Base-by-base conservation (phyloP, 2,888 invertebrate species). In the Nymphalis polychloros region DNA sequence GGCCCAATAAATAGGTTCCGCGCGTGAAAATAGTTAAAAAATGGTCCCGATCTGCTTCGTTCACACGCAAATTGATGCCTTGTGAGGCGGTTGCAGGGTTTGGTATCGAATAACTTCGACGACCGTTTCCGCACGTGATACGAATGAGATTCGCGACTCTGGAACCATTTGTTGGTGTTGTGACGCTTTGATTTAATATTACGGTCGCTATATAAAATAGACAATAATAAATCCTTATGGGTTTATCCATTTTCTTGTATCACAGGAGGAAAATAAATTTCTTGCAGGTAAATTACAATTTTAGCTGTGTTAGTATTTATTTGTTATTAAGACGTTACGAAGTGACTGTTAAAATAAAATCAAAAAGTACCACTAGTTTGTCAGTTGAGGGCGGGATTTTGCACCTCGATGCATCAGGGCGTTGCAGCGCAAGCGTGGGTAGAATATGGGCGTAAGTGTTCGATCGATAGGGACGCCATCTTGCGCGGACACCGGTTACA, bases 391-490 rank as follows among this genome's bases (percentile, higher is more conserved):
- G 76, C 75, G 76, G 73, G 70, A 67, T 67, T 67, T 67, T 75
- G 76, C 76, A 75, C 71, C 72, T 68, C 68, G 68, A 60, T 75
- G 77, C 74, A 71, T 52, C 69, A 75, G 82, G 91, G 91, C 87
- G 89, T 82, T 82, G 87, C 87, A 86, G 88, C 87, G 90, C 89
- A 88, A 85, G 89, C 90, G 91, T 90, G 88, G 86, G 85, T 72
- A 61, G 70, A 79, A 78, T 83, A 83, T 78, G 89, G 90, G 91
- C 88, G 91, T 89, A 80, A 84, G 75, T 75, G 85, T 81, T 82
- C 83, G 84, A 69, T 90, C 88, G 90, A 90, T 89, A 78, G 84
- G 82, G 89, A 81, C 90, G 92, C 92, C 92, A 92, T 92, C 87
- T 91, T 91, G 89, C 80, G 79, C 78, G 83, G 84, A 83, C 84